A percentile compares a stretch with the other conserved stretches of the same genome.
These are phyloP conservation scores for Albula glossodonta DNA, from an alignment of 2,113 vertebrate genomes.

Conservation along the genomic window DNA sequence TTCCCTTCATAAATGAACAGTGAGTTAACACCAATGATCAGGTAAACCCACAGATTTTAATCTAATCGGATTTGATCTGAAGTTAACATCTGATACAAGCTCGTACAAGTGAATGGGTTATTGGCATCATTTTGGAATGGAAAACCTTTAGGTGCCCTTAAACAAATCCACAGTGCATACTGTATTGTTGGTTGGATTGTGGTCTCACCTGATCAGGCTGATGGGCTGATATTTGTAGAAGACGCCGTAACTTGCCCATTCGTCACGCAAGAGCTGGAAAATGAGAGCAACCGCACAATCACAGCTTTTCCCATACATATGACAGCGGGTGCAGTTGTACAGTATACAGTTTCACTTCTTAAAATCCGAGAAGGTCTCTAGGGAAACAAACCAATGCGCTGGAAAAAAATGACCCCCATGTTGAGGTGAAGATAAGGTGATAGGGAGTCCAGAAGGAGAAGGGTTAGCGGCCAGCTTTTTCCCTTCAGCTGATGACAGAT, in stretches of 20 bases:
- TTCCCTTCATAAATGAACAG: background rate
- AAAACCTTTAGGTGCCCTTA: background rate
- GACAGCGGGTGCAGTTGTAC: background rate
- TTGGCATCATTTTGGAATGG: background rate
- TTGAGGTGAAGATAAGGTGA: background rate
- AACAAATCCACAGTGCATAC: background rate
- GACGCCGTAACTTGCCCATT: conserved; percentile 93
- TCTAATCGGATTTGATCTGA: too few relatives aligned
- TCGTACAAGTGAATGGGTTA: too few relatives aligned
- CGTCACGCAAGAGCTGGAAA: conserved; percentile 85
- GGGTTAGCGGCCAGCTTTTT: background rate
- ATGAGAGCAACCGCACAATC: conserved; percentile 26
- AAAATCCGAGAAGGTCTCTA: background rate
- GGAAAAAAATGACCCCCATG: background rate
- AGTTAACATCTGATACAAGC: too few relatives aligned
- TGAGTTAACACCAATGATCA: background rate
- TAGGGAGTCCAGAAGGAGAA: background rate
- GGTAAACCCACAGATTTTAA: background rate
- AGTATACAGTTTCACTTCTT: background rate
- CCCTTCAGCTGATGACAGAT: background rate
- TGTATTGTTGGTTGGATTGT: background rate
- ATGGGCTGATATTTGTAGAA: conserved; percentile 98
- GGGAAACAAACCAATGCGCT: background rate
- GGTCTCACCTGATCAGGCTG: conserved; percentile 84
- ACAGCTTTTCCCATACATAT: background rate